These are phyloP conservation scores for Pipra filicauda DNA, from an alignment of 2,113 vertebrate species.

Conservation along the genomic window DNA sequence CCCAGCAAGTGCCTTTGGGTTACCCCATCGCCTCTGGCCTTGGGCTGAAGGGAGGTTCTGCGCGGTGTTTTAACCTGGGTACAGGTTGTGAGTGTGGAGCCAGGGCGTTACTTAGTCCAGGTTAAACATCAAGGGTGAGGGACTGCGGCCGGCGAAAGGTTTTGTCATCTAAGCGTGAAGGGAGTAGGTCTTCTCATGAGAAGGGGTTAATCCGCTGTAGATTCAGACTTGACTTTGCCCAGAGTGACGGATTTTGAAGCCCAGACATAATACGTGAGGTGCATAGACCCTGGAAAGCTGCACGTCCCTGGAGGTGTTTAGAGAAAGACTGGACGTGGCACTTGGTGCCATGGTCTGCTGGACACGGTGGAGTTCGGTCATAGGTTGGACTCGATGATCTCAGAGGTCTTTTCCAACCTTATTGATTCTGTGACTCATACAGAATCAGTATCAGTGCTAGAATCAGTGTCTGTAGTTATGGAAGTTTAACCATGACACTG, in stretches of 20 bases:
- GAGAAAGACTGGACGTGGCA: neutral
- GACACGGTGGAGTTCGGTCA: neutral
- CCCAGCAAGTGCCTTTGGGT: rapidly evolving
- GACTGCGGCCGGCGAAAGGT: rapidly evolving
- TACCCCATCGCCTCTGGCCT: neutral
- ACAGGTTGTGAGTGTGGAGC: neutral
- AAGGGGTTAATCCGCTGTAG: rapidly evolving
- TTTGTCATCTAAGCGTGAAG: neutral
- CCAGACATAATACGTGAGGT: rapidly evolving
- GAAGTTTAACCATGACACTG: neutral
- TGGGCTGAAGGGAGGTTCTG: neutral
- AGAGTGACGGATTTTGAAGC: neutral
- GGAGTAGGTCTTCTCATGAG: rapidly evolving
- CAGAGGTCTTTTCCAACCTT: neutral
- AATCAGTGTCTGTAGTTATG: rapidly evolving
- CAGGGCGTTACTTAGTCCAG: rapidly evolving
- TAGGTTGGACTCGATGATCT: rapidly evolving
- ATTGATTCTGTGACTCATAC: neutral
- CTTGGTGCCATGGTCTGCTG: rapidly evolving
- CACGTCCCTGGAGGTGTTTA: rapidly evolving
- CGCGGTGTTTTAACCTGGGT: rapidly evolving
- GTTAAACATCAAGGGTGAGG: neutral
- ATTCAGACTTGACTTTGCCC: neutral
- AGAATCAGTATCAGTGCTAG: too few relatives aligned
- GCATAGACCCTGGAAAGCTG: too few relatives aligned